A percentile compares a stretch with the other conserved stretches of the same genome.
phyloP scores from a whole-genome alignment of 2,888 invertebrate genomes.

The Junonia oenone region DNA sequence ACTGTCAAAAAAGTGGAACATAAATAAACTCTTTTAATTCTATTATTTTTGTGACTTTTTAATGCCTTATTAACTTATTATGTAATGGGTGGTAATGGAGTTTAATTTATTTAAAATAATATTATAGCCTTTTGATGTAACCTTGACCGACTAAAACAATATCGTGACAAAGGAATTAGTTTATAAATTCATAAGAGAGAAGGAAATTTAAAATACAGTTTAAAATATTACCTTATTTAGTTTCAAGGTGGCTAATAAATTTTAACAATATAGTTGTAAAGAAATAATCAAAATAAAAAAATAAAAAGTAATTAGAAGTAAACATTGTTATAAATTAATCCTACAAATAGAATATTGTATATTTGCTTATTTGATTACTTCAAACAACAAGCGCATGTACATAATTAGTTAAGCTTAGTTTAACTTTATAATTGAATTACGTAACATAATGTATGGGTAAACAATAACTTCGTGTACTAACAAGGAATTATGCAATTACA shows the following conservation, averaged over 20 bases:
- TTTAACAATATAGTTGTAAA: too few relatives aligned
- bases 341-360: not conserved
- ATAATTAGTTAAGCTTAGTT: slow-evolving; percentile 25
- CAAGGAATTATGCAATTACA: slow-evolving; percentile 50
- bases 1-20: too few relatives aligned
- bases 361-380: not conserved
- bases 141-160: slow-evolving; percentile 21
- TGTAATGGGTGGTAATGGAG: too few relatives aligned
- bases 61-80: too few relatives aligned
- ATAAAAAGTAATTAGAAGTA: too few relatives aligned
- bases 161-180: slow-evolving; percentile 40
- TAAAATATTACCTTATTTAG: too few relatives aligned
- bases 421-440: slow-evolving; percentile 45
- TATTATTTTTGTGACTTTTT: too few relatives aligned
- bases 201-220: too few relatives aligned
- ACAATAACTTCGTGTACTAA: slow-evolving; percentile 50
- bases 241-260: too few relatives aligned
- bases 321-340: not conserved
- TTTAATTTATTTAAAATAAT: too few relatives aligned
- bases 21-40: too few relatives aligned
- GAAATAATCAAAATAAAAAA: too few relatives aligned
- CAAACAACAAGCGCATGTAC: slow-evolving; percentile 15
- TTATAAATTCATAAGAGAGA: not conserved
- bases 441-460: slow-evolving; percentile 46
- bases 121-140: not conserved